phyloP scores from a whole-genome alignment of 2,113 vertebrate species.

The Nicator chloris region DNA sequence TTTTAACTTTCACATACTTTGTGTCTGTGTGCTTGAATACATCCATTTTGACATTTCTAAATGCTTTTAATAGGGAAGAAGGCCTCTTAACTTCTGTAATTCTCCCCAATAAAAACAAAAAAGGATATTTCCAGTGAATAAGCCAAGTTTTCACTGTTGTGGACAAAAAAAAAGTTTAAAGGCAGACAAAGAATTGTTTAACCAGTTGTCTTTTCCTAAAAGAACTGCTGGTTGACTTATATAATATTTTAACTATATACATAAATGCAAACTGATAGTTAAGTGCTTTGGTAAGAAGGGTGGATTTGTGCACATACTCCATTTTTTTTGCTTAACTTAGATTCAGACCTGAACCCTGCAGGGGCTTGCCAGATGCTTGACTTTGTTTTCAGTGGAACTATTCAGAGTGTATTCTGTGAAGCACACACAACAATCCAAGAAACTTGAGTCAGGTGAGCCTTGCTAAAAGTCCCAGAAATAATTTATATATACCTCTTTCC shows the following conservation, averaged over 20 bases:
- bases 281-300: not conserved
- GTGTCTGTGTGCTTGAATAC: not conserved
- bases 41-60: not conserved
- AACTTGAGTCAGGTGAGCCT: not conserved
- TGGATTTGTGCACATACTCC: not conserved
- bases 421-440: not conserved
- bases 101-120: not conserved
- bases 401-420: not conserved
- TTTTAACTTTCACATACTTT: not conserved
- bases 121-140: not conserved
- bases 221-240: not conserved
- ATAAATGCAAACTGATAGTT: not conserved
- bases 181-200: not conserved
- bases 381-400: slow-evolving; percentile 3
- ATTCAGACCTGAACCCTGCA: not conserved
- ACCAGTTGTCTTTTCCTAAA: not conserved
- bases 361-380: not conserved
- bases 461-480: not conserved
- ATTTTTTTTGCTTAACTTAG: not conserved
- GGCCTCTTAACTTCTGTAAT: not conserved
- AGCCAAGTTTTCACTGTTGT: slow-evolving; percentile 3
- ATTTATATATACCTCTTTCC: not conserved
- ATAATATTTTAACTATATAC: not conserved
- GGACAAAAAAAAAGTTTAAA: not conserved
- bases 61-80: not conserved